Percentiles rank a stretch among this genome's conserved stretches.
Conservation (phyloP, 1,140 invertebrate genomes). For the Nilaparvata lugens region DNA sequence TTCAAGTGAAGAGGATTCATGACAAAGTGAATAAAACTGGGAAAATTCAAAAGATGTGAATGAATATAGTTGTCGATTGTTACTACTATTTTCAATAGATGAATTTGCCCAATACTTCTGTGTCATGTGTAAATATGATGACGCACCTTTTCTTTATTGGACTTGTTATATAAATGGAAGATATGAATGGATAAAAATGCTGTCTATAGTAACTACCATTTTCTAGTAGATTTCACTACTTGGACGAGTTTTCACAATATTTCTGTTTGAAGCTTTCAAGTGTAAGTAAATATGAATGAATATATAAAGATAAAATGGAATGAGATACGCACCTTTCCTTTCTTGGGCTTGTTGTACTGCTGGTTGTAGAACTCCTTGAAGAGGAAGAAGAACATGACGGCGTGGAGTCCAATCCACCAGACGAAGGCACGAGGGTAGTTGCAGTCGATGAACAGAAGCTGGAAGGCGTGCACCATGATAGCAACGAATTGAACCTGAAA, state of each 20-base stretch:
- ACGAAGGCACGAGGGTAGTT: constrained; percentile 67
- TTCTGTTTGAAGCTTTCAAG: not conserved
- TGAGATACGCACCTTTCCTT: constrained; percentile 9
- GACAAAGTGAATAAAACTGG: too few relatives aligned
- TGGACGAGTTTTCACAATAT: not conserved
- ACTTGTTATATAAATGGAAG: too few relatives aligned
- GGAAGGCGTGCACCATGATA: constrained; percentile 71
- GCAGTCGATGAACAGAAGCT: constrained; percentile 77
- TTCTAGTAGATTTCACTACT: not conserved
- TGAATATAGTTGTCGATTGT: too few relatives aligned
- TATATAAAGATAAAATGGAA: not conserved
- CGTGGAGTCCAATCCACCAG: constrained; percentile 63
- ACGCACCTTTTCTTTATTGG: too few relatives aligned
- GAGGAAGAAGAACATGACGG: constrained; percentile 67
- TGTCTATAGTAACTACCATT: not conserved
- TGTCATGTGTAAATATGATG: too few relatives aligned
- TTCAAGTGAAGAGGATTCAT: too few relatives aligned
- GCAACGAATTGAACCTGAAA: constrained; percentile 61
- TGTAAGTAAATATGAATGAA: not conserved
- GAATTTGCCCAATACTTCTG: too few relatives aligned
- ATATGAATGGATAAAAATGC: not conserved
- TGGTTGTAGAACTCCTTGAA: constrained; percentile 68
- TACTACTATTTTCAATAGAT: too few relatives aligned
- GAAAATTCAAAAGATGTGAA: too few relatives aligned
- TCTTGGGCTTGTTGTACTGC: constrained; percentile 40